These are phyloP conservation scores for Pherbina coryleti DNA, from an alignment of 2,888 invertebrate species.

Conservation along the genomic window DNA sequence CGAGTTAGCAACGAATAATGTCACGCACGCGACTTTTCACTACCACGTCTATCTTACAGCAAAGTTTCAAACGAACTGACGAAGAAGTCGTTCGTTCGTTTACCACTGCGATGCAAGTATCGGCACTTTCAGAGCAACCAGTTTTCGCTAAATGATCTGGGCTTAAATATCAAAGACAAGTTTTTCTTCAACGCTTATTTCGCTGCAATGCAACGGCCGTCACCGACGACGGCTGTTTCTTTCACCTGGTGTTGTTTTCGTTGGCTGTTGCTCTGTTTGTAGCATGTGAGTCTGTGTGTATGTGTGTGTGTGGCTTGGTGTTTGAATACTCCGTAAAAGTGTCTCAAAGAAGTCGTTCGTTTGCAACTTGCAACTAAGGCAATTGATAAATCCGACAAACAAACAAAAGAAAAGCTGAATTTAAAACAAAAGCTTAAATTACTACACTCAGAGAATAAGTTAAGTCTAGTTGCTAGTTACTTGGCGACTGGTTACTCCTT, in stretches of 20 bases:
- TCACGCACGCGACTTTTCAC: background rate
- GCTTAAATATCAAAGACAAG: conserved; percentile 28
- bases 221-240: background rate
- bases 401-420: background rate
- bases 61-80: conserved; percentile 26
- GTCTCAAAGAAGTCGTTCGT: background rate
- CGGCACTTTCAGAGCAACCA: conserved; percentile 21
- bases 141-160: conserved; percentile 29
- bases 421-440: background rate
- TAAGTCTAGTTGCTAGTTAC: no score
- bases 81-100: conserved; percentile 24
- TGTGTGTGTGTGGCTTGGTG: background rate
- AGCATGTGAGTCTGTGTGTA: background rate
- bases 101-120: background rate
- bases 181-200: conserved; percentile 16
- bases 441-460: background rate
- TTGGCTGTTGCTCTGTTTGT: background rate
- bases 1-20: background rate
- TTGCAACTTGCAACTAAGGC: conserved; percentile 18
- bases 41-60: conserved; percentile 20
- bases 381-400: background rate
- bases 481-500: no score
- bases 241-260: conserved; percentile 13
- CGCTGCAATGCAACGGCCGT: conserved; percentile 21
- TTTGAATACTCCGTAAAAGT: background rate